A percentile compares a stretch with the other conserved stretches of the same genome.
Evolutionary conservation across 2,888 invertebrate species (phyloP).

Genomic region (Trissolcus japonicus): DNA sequence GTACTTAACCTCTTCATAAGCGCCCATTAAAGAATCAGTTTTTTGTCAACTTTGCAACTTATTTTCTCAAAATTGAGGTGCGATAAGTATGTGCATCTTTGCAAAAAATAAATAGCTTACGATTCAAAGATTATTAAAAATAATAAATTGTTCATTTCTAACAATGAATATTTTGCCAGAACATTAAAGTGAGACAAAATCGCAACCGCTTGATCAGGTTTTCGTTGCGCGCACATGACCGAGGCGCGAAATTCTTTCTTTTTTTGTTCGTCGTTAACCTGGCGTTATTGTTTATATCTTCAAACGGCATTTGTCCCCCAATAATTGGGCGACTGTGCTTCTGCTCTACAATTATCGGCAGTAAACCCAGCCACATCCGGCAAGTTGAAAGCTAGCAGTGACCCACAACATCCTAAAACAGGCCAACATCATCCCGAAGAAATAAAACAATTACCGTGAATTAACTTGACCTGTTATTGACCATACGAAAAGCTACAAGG

Average conservation of each 20-base stretch:
- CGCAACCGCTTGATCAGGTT: neutral
- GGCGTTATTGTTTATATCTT: conserved; percentile 24
- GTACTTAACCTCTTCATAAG: too few relatives aligned
- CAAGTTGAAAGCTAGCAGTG: conserved; percentile 61
- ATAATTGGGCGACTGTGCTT: conserved; percentile 71
- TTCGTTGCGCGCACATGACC: conserved; percentile 11
- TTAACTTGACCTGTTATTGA: conserved; percentile 59
- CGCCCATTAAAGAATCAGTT: too few relatives aligned
- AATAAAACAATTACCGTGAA: conserved; percentile 66
- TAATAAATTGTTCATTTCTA: too few relatives aligned
- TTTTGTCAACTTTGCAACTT: too few relatives aligned
- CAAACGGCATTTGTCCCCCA: conserved; percentile 71
- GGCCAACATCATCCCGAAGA: conserved; percentile 61
- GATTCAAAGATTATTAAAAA: too few relatives aligned
- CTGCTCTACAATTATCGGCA: conserved; percentile 75
- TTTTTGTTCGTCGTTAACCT: conserved; percentile 20
- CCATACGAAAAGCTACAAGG: conserved; percentile 28
- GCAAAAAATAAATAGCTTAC: too few relatives aligned
- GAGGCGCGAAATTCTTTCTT: conserved; percentile 23
- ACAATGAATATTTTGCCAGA: too few relatives aligned
- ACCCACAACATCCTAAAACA: conserved; percentile 56
- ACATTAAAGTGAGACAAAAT: neutral
- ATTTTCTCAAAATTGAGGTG: too few relatives aligned
- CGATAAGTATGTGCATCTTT: too few relatives aligned
- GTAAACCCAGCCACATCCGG: conserved; percentile 76